Conservation (phyloP, 2,888 invertebrate genomes). For the Chromoteleia sp. region DNA sequence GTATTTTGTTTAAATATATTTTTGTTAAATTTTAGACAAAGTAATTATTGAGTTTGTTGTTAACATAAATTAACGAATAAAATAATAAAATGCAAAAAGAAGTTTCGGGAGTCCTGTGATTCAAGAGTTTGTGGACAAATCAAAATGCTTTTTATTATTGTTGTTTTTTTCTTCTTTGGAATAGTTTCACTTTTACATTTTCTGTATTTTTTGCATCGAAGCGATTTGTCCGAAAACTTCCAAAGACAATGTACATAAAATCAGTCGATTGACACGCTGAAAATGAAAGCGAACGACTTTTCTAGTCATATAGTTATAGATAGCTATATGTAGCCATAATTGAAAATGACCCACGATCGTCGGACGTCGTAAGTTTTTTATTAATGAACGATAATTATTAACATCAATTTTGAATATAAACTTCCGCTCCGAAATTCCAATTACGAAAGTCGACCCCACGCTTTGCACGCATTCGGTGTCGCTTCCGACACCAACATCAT, state of each 20-base stretch:
- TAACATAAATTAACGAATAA: background rate
- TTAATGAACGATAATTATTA: background rate
- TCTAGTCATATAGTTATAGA: conserved; percentile 61
- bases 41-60: conserved; percentile 24
- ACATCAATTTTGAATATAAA: background rate
- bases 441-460: conserved; percentile 30
- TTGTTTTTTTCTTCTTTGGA: background rate
- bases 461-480: background rate
- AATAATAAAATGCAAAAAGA: background rate
- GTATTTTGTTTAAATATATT: background rate
- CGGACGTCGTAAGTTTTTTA: background rate
- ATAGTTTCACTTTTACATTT: conserved; percentile 2
- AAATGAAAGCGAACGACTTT: conserved; percentile 3
- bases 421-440: conserved; percentile 35
- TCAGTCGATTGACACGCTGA: conserved; percentile 8
- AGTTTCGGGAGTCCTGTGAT: background rate
- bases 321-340: conserved; percentile 58
- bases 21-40: conserved; percentile 18
- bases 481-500: background rate
- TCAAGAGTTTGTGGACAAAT: conserved; percentile 14
- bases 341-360: conserved; percentile 6
- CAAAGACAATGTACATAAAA: conserved; percentile 53
- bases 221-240: conserved; percentile 36
- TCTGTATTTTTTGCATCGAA: conserved; percentile 1
- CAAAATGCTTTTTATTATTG: background rate